These are phyloP conservation scores for Zaprionus gabonicus DNA, from an alignment of 1,140 invertebrate species.

Conservation along the genomic window DNA sequence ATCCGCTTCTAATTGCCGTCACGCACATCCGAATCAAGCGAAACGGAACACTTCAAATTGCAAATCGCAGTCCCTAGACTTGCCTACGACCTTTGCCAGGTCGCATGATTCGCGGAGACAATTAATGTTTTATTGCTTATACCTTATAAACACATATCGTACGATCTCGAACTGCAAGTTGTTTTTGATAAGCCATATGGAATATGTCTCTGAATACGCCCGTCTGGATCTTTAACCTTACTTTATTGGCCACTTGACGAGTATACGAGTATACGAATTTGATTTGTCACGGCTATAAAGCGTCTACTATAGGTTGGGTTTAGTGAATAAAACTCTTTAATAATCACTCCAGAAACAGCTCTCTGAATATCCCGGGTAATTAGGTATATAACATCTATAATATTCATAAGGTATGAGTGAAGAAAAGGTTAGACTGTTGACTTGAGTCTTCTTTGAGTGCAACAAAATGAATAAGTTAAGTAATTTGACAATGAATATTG, in stretches of 20 bases:
- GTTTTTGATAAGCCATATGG: too few relatives aligned
- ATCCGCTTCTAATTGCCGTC: slow-evolving; percentile 23
- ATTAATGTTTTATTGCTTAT: background rate
- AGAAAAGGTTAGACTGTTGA: too few relatives aligned
- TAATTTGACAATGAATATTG: too few relatives aligned
- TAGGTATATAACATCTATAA: too few relatives aligned
- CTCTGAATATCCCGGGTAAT: too few relatives aligned
- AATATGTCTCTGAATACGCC: too few relatives aligned
- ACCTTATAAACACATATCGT: background rate
- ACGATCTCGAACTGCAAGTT: background rate
- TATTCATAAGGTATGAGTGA: too few relatives aligned
- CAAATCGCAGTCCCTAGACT: background rate
- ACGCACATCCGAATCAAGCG: slow-evolving; percentile 38
- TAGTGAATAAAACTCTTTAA: too few relatives aligned
- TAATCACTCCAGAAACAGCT: too few relatives aligned
- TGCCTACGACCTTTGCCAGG: background rate
- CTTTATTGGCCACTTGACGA: background rate
- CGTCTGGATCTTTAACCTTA: background rate
- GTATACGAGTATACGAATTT: background rate
- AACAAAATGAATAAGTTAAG: too few relatives aligned
- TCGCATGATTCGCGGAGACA: background rate
- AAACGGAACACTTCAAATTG: slow-evolving; percentile 16
- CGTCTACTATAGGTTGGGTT: too few relatives aligned
- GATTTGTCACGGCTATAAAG: background rate
- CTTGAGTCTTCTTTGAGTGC: too few relatives aligned